phyloP scores from a whole-genome alignment of 2,113 vertebrate species.

The Choloepus hoffmanni region DNA sequence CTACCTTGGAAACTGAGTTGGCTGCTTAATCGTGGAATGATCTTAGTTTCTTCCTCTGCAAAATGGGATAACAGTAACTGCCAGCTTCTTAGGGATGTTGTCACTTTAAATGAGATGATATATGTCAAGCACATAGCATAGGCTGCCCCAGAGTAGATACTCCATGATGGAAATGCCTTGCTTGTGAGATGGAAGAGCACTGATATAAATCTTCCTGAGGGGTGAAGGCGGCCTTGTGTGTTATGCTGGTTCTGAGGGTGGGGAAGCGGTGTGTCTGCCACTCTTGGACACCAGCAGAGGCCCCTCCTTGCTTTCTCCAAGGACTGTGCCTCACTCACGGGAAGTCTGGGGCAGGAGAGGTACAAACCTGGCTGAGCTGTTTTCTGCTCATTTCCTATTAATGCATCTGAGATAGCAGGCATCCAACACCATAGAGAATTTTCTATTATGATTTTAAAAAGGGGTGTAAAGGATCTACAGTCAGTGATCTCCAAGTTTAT shows the following conservation, averaged over 20 bases:
- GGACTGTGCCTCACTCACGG: background rate
- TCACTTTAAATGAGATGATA: background rate
- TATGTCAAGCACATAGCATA: rapidly evolving
- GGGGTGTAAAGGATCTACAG: background rate
- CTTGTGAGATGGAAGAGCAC: background rate
- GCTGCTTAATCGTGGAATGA: background rate
- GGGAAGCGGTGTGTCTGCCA: background rate
- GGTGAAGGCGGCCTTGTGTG: background rate
- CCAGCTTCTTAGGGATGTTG: background rate
- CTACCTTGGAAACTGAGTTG: background rate
- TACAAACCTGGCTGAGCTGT: background rate
- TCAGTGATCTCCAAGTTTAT: background rate
- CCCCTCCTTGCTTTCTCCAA: background rate
- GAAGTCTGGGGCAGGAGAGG: too few species aligned
- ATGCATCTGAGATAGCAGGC: background rate
- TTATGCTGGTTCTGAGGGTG: background rate
- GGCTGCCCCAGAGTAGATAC: too few species aligned
- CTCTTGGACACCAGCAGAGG: background rate
- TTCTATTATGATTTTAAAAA: background rate
- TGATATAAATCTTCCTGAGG: background rate
- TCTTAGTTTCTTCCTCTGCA: background rate
- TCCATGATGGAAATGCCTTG: background rate
- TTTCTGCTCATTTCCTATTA: background rate
- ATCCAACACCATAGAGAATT: background rate
- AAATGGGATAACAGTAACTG: too few species aligned